Evolutionary conservation across 2,113 vertebrate genomes (phyloP), one percentile per base, ranked within the genome.

Genomic region (Nansenia antarctica): DNA sequence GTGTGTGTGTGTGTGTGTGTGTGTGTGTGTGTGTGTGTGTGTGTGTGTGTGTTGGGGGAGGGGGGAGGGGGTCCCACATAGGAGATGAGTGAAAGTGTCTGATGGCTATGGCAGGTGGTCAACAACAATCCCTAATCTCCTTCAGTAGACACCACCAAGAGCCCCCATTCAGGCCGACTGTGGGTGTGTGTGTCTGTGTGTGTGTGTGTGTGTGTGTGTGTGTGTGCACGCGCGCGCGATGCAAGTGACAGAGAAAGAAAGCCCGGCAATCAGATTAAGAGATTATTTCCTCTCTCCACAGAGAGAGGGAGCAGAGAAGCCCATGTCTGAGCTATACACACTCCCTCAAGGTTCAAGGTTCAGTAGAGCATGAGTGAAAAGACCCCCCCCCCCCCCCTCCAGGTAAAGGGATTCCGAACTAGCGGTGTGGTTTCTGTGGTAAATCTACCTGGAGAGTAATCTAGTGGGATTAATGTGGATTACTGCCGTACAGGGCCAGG

Each of bases 251-350:
- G 72, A 66, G 63, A 66, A 58, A 69, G 69, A 75, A 22, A 61
- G 42, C 57, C 47, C n/a, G 35, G 64, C 76, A 82, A 89, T 86
- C 84, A 76, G 82, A 89, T 89, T 67, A 84, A 73, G 62, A 78
- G 83, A 87, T 87, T 79, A 86, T 68, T 71, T 72, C 31, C n/a
- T n/a, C n/a, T 71, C 60, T 69, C 79, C 63, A 62, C 61, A 5
- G 31, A 63, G 62, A 78, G 52, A n/a, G n/a, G n/a, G n/a, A n/a
- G n/a, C n/a, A n/a, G n/a, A n/a, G 69, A 62, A 31, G 52, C 54
- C 70, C 55, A 0, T n/a, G 74, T 67, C 67, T 53, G 18, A n/a
- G 49, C 49, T 9, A 53, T 20, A 52, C 47, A 53, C n/a, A 53
- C n/a, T 47, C 20, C 18, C 49, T 20, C 63, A 42, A 65, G 61